These are phyloP conservation scores for Bombus polaris DNA, from an alignment of 1,140 invertebrate genomes.

Conservation along the genomic window DNA sequence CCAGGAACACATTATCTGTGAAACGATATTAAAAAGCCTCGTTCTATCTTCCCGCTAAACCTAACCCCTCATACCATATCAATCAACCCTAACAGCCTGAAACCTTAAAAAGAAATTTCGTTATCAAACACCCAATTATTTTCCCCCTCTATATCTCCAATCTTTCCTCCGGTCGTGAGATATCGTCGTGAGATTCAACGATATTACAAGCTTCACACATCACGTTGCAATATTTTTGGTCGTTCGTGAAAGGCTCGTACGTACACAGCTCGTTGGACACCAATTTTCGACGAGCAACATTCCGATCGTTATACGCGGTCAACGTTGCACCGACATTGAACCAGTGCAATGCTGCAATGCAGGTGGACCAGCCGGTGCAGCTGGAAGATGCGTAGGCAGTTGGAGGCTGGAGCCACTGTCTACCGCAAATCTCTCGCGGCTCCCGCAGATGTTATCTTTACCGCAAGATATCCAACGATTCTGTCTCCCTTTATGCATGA, in stretches of 20 bases:
- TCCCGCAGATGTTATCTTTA: constrained; percentile 52
- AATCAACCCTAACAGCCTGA: not conserved
- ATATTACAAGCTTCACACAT: not conserved
- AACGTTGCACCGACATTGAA: constrained; percentile 51
- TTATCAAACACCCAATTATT: not conserved
- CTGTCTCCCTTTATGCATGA: constrained; percentile 7
- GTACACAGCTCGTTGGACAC: not conserved
- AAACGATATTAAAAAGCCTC: not conserved
- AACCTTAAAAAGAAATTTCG: not conserved
- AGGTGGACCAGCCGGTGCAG: constrained; percentile 52
- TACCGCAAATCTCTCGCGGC: constrained; percentile 57
- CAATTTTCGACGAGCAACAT: constrained; percentile 35
- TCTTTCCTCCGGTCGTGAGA: not conserved
- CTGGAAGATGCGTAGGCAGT: constrained; percentile 53
- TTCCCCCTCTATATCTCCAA: accelerated
- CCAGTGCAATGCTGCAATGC: constrained; percentile 51
- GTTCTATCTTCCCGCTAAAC: not conserved
- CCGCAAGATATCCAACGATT: constrained; percentile 44
- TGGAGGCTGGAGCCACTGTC: constrained; percentile 37
- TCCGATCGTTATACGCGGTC: constrained; percentile 46
- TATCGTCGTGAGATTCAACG: not conserved
- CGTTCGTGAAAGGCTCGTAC: not conserved
- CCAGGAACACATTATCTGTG: not conserved
- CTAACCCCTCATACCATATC: not conserved
- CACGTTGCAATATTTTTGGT: not conserved